Evolutionary conservation across 2,888 invertebrate genomes (phyloP).

Genomic region (Masnerella sp.): DNA sequence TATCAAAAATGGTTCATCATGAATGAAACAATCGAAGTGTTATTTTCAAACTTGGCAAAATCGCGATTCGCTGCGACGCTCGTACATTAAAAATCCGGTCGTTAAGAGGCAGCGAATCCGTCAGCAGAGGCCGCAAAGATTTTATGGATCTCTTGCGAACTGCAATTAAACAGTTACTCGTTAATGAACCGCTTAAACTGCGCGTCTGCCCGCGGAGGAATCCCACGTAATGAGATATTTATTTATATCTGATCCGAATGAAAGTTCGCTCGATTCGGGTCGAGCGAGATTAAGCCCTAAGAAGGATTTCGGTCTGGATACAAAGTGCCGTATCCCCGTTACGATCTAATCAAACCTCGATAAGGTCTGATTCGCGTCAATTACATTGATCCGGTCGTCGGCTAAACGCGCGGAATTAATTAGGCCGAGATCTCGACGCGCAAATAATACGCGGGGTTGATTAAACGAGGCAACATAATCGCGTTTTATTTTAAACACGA

Average conservation of each 20-base stretch:
- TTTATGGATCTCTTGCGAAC: background rate
- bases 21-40: no score
- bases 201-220: constrained; percentile 6
- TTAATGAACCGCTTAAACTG: constrained; percentile 29
- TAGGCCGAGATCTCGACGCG: background rate
- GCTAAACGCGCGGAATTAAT: constrained; percentile 22
- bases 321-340: constrained; percentile 17
- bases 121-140: background rate
- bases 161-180: constrained; percentile 8
- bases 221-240: constrained; percentile 37
- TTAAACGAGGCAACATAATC: constrained; percentile 11
- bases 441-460: constrained; percentile 9
- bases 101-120: background rate
- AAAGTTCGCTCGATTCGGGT: constrained; percentile 23
- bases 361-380: constrained; percentile 25
- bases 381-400: constrained; percentile 31
- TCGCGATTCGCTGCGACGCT: no score
- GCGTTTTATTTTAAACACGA: constrained; percentile 44
- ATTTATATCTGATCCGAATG: constrained; percentile 34
- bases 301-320: constrained; percentile 28
- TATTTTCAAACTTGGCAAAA: no score
- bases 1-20: no score
- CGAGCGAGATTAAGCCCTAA: constrained; percentile 33
- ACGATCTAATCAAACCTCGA: constrained; percentile 29
- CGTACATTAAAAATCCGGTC: no score